Percentiles rank a stretch among this genome's conserved stretches.
These are phyloP conservation scores for Theristicus caerulescens DNA, from an alignment of 2,113 vertebrate genomes.

Conservation along the genomic window DNA sequence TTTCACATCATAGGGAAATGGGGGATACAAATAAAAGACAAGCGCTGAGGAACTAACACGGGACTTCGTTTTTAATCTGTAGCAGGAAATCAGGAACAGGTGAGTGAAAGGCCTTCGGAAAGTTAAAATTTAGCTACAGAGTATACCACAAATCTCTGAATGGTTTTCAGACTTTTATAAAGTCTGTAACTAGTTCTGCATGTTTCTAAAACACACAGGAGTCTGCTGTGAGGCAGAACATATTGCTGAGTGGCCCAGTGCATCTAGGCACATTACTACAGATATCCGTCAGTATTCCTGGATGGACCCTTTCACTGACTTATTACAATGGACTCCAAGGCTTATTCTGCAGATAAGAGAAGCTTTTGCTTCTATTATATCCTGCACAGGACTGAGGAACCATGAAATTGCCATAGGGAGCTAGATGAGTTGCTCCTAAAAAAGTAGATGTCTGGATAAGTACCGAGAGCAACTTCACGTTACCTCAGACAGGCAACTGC, in stretches of 20 bases:
- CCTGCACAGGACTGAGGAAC: neutral
- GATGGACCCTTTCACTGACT: neutral
- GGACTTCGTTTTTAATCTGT: neutral
- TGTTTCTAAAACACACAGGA: neutral
- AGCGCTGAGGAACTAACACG: neutral
- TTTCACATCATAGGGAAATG: neutral
- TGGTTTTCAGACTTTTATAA: neutral
- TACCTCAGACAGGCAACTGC: neutral
- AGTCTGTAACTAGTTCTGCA: neutral
- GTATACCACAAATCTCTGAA: neutral
- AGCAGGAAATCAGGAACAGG: neutral
- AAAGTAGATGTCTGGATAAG: neutral
- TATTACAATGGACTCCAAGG: neutral
- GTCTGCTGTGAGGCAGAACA: neutral
- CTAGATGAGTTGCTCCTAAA: neutral
- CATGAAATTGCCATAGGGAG: neutral
- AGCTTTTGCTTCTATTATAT: neutral
- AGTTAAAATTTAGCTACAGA: neutral
- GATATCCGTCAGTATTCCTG: neutral
- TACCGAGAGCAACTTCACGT: neutral
- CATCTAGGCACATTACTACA: neutral
- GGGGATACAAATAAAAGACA: neutral
- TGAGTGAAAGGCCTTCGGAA: neutral
- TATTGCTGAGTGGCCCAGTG: neutral
- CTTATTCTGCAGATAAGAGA: neutral